Base-by-base conservation (phyloP, 2,888 invertebrate species). In the Temnothorax ravouxi region DNA sequence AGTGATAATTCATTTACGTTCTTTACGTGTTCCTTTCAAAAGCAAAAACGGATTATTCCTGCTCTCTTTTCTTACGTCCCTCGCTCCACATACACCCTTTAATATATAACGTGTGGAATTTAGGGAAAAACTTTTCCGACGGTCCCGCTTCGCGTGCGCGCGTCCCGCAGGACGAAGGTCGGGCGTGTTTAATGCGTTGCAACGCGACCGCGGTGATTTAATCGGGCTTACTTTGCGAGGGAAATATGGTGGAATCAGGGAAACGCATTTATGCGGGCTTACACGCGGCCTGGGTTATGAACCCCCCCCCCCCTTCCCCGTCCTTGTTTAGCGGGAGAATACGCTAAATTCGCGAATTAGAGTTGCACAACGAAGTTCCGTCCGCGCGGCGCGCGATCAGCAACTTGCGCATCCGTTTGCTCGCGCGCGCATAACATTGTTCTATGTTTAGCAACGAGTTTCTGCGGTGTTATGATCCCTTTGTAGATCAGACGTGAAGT, bases 281-380 rank as follows among this genome's bases (percentile, higher is more conserved):
- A 54, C 41, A 41, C 52, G 44, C 52, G 29, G 50, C 21, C 8
- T 9, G 56, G 56, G 47, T 79, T 79, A 80, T 80, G 79, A 61
- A 80, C 29, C 29, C 3, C 29, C 29, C 25, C 25, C 71, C 44
- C 25, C 2, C 25, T 25, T 13, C 18, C n/a, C 59, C 56, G 41
- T 6, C 44, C 71, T 77, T 71, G 79, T 79, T 71, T 80, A 25
- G 47, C 2, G 13, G 56, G 2, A n/a, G 41, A 21, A 8, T 3
- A 52, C 34, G 79, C 59, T 71, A 80, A 80, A 80, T 80, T 80
- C 25, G 59, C 59, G 71, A 71, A 80, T 80, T 71, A 71, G 79
- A 80, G 59, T 59, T 71, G 13, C 79, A 71, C 71, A 56, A 59
- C 71, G 34, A 44, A 71, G 79, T 71, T 69, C 21, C 47, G 34